Percentiles rank a stretch among this genome's conserved stretches.
These are phyloP conservation scores for Eudemis profundana DNA, from an alignment of 2,888 invertebrate species.

Conservation along the genomic window DNA sequence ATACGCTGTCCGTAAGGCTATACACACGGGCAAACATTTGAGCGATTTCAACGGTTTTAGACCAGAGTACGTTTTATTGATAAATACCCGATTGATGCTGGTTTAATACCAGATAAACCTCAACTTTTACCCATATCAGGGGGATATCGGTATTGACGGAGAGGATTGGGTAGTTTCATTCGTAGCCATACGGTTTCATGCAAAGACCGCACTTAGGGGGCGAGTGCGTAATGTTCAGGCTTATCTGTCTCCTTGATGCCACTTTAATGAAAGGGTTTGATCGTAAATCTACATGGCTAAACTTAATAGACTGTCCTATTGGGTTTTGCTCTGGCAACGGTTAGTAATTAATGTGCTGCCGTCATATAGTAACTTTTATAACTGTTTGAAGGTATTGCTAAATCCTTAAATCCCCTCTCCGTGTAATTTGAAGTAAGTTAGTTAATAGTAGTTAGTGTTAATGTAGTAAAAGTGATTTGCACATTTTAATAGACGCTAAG, in stretches of 20 bases:
- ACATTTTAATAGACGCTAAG: constrained; percentile 23
- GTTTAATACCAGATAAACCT: constrained; percentile 46
- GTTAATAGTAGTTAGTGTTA: constrained; percentile 10
- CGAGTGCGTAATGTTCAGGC: constrained; percentile 76
- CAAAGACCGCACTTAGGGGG: constrained; percentile 75
- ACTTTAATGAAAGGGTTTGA: constrained; percentile 84
- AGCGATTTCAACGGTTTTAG: background rate
- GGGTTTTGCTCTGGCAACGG: constrained; percentile 69
- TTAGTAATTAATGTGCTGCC: constrained; percentile 81
- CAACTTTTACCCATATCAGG: constrained; percentile 63
- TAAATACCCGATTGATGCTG: constrained; percentile 33
- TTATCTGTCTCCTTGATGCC: constrained; percentile 83
- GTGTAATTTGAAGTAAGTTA: constrained; percentile 17
- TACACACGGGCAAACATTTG: background rate
- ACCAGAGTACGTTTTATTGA: constrained; percentile 25
- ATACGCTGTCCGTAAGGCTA: background rate
- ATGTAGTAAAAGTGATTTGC: constrained; percentile 12
- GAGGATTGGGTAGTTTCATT: constrained; percentile 65
- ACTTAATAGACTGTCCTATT: constrained; percentile 79
- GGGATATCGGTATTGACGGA: constrained; percentile 49
- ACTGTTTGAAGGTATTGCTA: constrained; percentile 74
- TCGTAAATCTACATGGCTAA: constrained; percentile 83
- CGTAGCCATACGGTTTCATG: constrained; percentile 71
- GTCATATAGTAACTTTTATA: constrained; percentile 80
- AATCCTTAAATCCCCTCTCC: constrained; percentile 10